Evolutionary conservation across 2,797 vertebrate genomes (phyloP).

Genomic region (Muscicapa comitata): DNA sequence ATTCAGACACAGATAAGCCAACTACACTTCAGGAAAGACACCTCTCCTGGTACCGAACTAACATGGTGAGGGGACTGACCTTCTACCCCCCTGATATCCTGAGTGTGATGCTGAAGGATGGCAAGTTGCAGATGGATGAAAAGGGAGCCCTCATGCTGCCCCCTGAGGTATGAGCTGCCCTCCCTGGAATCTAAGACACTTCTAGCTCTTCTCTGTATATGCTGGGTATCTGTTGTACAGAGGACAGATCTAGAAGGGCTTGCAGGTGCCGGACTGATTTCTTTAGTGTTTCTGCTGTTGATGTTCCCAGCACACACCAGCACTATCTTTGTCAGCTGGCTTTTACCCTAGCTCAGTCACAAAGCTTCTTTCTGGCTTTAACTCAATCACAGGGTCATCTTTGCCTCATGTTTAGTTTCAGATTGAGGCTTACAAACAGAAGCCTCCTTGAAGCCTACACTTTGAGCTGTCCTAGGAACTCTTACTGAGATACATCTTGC

Average conservation of each 20-base stretch:
- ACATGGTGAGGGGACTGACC: slow-evolving; percentile 75
- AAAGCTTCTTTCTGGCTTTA: neutral
- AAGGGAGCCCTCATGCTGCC: slow-evolving; percentile 67
- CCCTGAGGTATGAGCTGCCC: slow-evolving; percentile 42
- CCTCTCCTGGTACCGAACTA: slow-evolving; percentile 74
- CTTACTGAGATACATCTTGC: neutral
- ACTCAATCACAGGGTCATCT: neutral
- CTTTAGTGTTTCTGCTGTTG: neutral
- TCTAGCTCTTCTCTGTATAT: neutral
- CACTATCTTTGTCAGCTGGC: neutral
- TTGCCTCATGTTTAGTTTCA: neutral
- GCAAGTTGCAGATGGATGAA: slow-evolving; percentile 70
- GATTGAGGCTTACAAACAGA: neutral
- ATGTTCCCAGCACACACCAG: neutral
- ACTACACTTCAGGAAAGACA: slow-evolving; percentile 80
- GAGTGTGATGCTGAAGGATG: slow-evolving; percentile 71
- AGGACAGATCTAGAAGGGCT: neutral
- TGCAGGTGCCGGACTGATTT: neutral
- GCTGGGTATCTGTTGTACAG: neutral
- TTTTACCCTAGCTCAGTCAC: neutral
- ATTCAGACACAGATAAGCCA: slow-evolving; percentile 81
- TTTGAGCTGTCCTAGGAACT: neutral
- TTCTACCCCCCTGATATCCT: slow-evolving; percentile 78
- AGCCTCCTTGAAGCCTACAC: neutral
- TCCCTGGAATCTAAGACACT: neutral